Base-by-base conservation (phyloP, 1,140 invertebrate species). In the Drosophila burlai region DNA sequence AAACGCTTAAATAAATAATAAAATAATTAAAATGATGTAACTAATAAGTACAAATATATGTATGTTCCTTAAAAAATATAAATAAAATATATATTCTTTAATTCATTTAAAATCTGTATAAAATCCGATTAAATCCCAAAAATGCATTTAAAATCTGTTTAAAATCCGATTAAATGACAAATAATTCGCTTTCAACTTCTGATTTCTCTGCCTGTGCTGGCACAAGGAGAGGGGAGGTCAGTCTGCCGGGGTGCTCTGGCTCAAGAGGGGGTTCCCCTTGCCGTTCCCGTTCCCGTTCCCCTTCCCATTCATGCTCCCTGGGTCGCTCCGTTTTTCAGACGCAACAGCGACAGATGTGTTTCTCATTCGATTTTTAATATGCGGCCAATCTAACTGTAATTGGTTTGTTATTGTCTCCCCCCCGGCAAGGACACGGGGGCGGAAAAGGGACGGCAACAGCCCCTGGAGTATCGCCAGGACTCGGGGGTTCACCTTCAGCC, bases 301-400 rank as follows among this genome's bases (percentile, higher is more conserved):
- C 2, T 45, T 21, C 4, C 40, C 40, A n/a, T 18, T 24, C 13
- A 8, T 2, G 4, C 18, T 10, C 31, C 31, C n/a, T 13, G 47
- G 59, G 47, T 36, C 50, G 52, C 13, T 8, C 54, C 21, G 54
- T 43, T 55, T 40, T 46, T 10, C 67, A 71, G 64, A 68, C 63
- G 58, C 62, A 49, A 60, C 43, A 62, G 50, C 91, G 91, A 92
- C 91, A 92, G 91, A 92, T 92, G 91, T 85, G 91, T 92, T 92
- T 92, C 91, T 92, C 91, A 92, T 92, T 92, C 89, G 86, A 92
- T 92, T 92, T 92, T 92, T 92, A 92, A 92, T 92, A 92, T 92
- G 91, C 87, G 91, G 91, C 91, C 91, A 92, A 92, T 92, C 91
- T 92, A 92, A 92, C 81, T 89, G 85, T 92, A 92, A 92, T 92